Evolutionary conservation across 2,888 invertebrate species (phyloP).

Genomic region (Aethes cnicana): DNA sequence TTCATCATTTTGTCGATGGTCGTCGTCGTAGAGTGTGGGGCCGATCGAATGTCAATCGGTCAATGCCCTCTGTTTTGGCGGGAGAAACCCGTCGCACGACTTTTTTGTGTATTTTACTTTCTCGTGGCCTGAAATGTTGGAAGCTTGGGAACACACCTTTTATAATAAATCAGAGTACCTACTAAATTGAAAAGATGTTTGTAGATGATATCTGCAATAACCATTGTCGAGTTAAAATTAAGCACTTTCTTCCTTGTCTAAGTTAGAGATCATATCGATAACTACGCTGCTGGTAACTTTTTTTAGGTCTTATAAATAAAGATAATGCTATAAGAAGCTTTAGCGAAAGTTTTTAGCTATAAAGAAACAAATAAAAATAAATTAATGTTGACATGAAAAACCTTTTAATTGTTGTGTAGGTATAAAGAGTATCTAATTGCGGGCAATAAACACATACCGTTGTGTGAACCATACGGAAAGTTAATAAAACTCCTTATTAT

Average conservation of each 20-base stretch:
- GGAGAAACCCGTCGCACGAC: conserved; percentile 73
- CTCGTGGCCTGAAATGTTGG: conserved; percentile 46
- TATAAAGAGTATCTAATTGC: no score
- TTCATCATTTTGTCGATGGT: conserved; percentile 42
- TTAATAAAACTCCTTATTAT: no score
- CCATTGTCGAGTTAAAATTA: conserved; percentile 23
- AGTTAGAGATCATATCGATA: no score
- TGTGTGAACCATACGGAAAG: no score
- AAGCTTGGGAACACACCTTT: conserved; percentile 30
- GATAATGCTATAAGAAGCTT: no score
- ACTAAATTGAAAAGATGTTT: conserved; percentile 36
- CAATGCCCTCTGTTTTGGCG: conserved; percentile 76
- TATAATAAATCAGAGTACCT: conserved; percentile 42
- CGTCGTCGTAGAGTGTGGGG: conserved; percentile 37
- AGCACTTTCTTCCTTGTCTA: conserved; percentile 14
- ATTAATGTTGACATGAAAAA: no score
- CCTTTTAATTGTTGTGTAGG: no score
- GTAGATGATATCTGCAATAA: conserved; percentile 33
- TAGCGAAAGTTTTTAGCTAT: no score
- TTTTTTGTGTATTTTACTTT: conserved; percentile 80
- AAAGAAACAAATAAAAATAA: no score
- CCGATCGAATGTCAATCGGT: conserved; percentile 76
- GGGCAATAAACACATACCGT: no score
- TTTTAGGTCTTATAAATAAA: no score
- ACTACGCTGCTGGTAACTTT: no score